phyloP scores from a whole-genome alignment of 2,797 vertebrate species.

The Sebastes cheni region DNA sequence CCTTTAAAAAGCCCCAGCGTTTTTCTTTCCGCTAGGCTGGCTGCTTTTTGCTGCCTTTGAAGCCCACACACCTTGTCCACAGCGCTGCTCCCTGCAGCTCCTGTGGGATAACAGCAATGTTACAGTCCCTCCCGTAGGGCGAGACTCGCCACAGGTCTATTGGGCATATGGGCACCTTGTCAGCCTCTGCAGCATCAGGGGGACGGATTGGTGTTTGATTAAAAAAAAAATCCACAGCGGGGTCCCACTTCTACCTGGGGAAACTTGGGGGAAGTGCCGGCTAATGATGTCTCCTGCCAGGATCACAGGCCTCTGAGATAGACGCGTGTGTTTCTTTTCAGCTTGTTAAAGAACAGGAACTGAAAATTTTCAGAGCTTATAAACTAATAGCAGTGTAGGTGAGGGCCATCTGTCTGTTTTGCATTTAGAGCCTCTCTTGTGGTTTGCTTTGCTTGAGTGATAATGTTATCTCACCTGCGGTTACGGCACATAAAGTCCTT shows the following conservation, averaged over 20 bases:
- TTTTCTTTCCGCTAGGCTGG: conserved; percentile 22
- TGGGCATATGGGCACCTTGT: conserved; percentile 59
- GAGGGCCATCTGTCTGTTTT: conserved; percentile 11
- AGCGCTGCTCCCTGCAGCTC: conserved; percentile 47
- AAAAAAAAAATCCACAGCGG: conserved; percentile 36
- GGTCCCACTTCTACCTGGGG: conserved; percentile 52
- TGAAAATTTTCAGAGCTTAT: conserved; percentile 19
- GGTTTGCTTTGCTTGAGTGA: conserved; percentile 4
- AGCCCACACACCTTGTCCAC: conserved; percentile 74
- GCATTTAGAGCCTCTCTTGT: conserved; percentile 6
- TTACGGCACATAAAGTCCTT: background rate
- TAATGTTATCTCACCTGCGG: conserved; percentile 31
- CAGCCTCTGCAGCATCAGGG: conserved; percentile 47
- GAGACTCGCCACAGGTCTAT: conserved; percentile 55
- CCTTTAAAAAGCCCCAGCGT: conserved; percentile 7
- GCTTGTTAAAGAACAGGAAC: conserved; percentile 47
- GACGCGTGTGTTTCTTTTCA: conserved; percentile 20
- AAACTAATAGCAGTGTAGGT: conserved; percentile 12
- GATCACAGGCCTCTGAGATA: conserved; percentile 51
- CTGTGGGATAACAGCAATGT: conserved; percentile 53
- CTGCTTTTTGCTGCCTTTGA: conserved; percentile 57
- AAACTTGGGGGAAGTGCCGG: conserved; percentile 20
- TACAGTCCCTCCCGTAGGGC: conserved; percentile 62
- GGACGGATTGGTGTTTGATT: conserved; percentile 67
- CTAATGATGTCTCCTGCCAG: conserved; percentile 64